Evolutionary conservation across 2,797 vertebrate species (phyloP).

Genomic region (Enteromius fasciolatus): DNA sequence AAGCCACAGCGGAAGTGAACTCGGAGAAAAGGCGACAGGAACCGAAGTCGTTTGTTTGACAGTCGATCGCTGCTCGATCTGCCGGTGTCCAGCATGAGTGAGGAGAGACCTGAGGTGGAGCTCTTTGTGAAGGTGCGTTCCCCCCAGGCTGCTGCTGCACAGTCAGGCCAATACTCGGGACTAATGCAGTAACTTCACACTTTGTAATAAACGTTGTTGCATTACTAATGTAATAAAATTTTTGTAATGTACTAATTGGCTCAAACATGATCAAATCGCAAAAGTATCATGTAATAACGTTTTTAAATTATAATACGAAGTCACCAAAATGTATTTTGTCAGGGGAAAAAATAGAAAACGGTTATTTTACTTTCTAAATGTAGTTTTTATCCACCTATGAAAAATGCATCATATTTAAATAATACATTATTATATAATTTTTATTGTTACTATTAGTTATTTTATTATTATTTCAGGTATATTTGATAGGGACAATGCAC

Average conservation of each 20-base stretch:
- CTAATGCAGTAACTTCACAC: background rate
- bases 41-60: background rate
- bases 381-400: background rate
- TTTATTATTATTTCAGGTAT: background rate
- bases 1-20: conserved; percentile 35
- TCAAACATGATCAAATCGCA: background rate
- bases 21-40: background rate
- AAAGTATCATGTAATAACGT: background rate
- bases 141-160: background rate
- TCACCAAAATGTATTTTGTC: background rate
- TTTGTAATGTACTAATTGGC: background rate
- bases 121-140: conserved; percentile 82
- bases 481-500: background rate
- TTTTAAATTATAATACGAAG: background rate
- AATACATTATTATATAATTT: background rate
- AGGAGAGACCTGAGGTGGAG: conserved; percentile 73
- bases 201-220: background rate
- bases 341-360: background rate
- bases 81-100: conserved; percentile 72
- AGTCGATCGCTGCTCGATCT: background rate
- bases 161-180: background rate
- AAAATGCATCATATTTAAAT: background rate
- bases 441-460: background rate
- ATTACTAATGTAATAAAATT: no score
- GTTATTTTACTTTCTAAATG: background rate